These are phyloP conservation scores for Chesias legatella DNA, from an alignment of 2,888 invertebrate species.

Conservation along the genomic window DNA sequence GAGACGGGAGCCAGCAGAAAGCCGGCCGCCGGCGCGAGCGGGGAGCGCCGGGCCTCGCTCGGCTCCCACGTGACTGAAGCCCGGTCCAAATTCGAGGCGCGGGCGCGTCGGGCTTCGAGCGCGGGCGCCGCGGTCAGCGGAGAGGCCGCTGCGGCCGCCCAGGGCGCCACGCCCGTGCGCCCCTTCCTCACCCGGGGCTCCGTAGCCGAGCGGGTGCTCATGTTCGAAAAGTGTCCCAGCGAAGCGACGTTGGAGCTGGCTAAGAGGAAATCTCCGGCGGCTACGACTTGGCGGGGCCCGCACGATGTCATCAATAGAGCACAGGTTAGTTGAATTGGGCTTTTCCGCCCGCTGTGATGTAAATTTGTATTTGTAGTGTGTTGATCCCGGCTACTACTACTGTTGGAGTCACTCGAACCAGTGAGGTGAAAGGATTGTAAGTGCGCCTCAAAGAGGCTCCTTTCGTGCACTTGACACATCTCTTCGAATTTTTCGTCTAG, in stretches of 20 bases:
- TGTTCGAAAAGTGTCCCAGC: slow-evolving; percentile 94
- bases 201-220: slow-evolving; percentile 93
- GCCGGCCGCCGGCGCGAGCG: slow-evolving; percentile 65
- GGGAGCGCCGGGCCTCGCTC: slow-evolving; percentile 65
- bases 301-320: slow-evolving; percentile 78
- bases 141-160: slow-evolving; percentile 71
- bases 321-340: slow-evolving; percentile 53
- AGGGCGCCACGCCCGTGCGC: slow-evolving; percentile 82
- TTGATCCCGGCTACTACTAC: slow-evolving; percentile 11
- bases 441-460: no score
- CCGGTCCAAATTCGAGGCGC: slow-evolving; percentile 74
- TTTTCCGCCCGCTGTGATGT: slow-evolving; percentile 5
- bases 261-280: slow-evolving; percentile 81
- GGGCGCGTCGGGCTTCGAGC: slow-evolving; percentile 71
- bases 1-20: slow-evolving; percentile 73
- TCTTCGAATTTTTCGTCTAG: no score
- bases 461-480: no score
- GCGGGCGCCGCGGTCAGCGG: slow-evolving; percentile 59
- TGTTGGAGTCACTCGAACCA: no score
- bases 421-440: no score
- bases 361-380: neutral
- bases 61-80: slow-evolving; percentile 76
- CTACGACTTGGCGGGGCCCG: slow-evolving; percentile 79
- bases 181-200: slow-evolving; percentile 94
- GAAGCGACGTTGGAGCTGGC: slow-evolving; percentile 84